phyloP scores from a whole-genome alignment of 2,113 vertebrate genomes.

The Ctenomys sociabilis region DNA sequence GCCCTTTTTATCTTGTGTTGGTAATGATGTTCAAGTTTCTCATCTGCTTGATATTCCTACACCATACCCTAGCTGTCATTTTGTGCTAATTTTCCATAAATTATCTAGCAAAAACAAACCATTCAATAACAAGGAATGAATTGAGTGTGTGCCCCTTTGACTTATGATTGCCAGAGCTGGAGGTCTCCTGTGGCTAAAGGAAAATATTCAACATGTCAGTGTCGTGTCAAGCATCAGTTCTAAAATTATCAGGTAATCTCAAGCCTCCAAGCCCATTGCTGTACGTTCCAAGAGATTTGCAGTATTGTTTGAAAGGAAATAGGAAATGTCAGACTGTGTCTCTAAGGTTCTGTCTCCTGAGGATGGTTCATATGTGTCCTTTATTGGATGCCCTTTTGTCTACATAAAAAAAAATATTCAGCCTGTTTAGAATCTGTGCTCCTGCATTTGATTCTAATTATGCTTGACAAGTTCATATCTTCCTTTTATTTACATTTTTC shows the following conservation, averaged over 20 bases:
- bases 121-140: constrained; percentile 77
- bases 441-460: constrained; percentile 77
- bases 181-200: constrained; percentile 62
- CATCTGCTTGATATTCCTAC: constrained; percentile 79
- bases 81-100: constrained; percentile 85
- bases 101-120: constrained; percentile 78
- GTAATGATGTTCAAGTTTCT: constrained; percentile 80
- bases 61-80: constrained; percentile 72
- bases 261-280: constrained; percentile 46
- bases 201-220: constrained; percentile 74
- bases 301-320: constrained; percentile 73
- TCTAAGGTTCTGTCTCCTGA: constrained; percentile 66
- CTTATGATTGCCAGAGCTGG: constrained; percentile 56
- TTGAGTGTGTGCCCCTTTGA: constrained; percentile 68
- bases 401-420: constrained; percentile 69
- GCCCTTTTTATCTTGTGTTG: constrained; percentile 68
- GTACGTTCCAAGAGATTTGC: constrained; percentile 64
- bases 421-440: constrained; percentile 55
- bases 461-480: constrained; percentile 71
- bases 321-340: constrained; percentile 68
- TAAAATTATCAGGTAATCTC: constrained; percentile 77
- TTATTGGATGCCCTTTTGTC: constrained; percentile 70
- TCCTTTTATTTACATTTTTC: constrained; percentile 73
- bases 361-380: constrained; percentile 22
- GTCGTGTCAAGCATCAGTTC: constrained; percentile 70